Base-by-base conservation (phyloP, 2,888 invertebrate species). In the Troides oblongomaculatus region DNA sequence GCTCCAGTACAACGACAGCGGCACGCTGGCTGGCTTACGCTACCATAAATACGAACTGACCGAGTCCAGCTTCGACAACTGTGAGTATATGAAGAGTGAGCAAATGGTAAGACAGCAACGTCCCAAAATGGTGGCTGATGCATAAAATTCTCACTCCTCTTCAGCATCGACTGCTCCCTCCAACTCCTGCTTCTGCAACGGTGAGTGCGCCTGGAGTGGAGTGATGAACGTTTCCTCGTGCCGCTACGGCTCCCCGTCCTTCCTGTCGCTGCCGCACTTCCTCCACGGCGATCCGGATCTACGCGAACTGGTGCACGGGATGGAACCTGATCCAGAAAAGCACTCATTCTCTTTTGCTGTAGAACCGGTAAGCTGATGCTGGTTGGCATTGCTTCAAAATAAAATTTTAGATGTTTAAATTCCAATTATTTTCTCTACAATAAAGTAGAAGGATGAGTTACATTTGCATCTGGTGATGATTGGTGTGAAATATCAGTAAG, bases 181-280 rank as follows among this genome's bases (percentile, higher is more conserved):
- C 71, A 96, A 96, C 83, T 84, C 93, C 36, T 97, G 97, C 77
- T 97, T 94, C 85, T 97, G 96, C 81, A 93, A 94, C 68, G 96
- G 96, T 0, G 93, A 94, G 69, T 97, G 97, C 81, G 91, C 93
- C 21, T 96, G 96, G 72, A 93, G 94, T 1, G 97, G 97, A 0
- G 93, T 95, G 43, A 93, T 97, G 85, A 96, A 97, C 85, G 94
- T 96, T n/a, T 96, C 96, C 0, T 90, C 95, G 0, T 97, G 97
- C 76, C 94, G 96, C 66, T 96, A 93, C 79, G 97, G 96, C 8
- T 96, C 97, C 0, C 98, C 98, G 0, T 95, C 96, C 0, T 97
- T 96, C 82, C 94, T 97, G 74, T 96, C 97, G 0, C 94, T 96
- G 75, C 98, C 98, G 0, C 97, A 98, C 88, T 98, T 97, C 86